These are phyloP conservation scores for Tenualosa thibaudeaui DNA, from an alignment of 2,797 vertebrate genomes.

Conservation along the genomic window DNA sequence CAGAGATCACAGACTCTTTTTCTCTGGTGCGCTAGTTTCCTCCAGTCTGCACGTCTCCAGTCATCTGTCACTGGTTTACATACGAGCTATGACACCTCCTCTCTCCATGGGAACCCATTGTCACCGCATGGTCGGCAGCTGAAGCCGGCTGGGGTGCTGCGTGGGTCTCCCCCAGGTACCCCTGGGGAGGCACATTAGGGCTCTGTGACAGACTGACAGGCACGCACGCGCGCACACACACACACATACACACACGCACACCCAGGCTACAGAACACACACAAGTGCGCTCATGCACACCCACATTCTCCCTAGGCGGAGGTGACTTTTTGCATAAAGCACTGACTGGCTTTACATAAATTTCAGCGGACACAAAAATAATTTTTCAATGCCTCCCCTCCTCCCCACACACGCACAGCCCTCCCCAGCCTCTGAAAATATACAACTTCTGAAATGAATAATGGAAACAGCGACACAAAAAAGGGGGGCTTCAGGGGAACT, in stretches of 20 bases:
- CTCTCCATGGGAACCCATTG: conserved; percentile 77
- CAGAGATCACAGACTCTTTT: conserved; percentile 64
- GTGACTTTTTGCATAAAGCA: conserved; percentile 72
- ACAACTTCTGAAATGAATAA: conserved; percentile 80
- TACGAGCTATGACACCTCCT: conserved; percentile 78
- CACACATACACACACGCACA: conserved; percentile 43
- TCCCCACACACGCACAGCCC: conserved; percentile 37
- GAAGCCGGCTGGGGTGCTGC: conserved; percentile 77
- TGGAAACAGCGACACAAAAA: conserved; percentile 73
- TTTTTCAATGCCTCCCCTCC: conserved; percentile 64
- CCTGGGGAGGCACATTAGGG: conserved; percentile 77
- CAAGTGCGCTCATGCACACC: conserved; percentile 57
- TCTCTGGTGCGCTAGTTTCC: conserved; percentile 72
- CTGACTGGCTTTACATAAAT: conserved; percentile 73
- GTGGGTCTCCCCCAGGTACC: conserved; percentile 80
- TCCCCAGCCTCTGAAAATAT: conserved; percentile 66
- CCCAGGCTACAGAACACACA: conserved; percentile 39
- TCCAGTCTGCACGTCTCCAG: conserved; percentile 77
- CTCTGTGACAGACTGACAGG: conserved; percentile 81
- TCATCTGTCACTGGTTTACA: conserved; percentile 83
- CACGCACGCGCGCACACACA: conserved; percentile 53
- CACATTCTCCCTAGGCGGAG: conserved; percentile 71
- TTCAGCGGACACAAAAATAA: conserved; percentile 71
- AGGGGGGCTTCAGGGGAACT: conserved; percentile 61
- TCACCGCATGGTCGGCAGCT: conserved; percentile 77